Evolutionary conservation across 2,797 vertebrate genomes (phyloP), one percentile per base, ranked within the genome.

Genomic region (Myioborus miniatus): DNA sequence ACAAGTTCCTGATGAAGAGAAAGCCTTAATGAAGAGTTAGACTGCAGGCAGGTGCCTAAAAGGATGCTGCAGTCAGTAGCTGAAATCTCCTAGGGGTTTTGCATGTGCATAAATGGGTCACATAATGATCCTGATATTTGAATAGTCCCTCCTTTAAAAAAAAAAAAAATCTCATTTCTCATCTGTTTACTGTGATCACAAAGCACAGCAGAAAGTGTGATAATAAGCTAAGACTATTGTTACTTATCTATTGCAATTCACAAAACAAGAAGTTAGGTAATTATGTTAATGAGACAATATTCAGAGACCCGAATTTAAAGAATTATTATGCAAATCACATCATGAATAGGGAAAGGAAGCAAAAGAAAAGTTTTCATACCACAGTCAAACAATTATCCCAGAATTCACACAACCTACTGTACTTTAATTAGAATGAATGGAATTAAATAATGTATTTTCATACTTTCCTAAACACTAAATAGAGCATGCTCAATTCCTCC

Each of bases 271-370:
- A 94, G 94, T 94, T 82, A 88, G 56, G 44, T 89, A 95, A 93
- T 96, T 97, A 96, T 96, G 87, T 88, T 96, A 97, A 97, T 96
- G 59, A 89, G 72, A 83, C 85, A 88, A 93, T 93, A 90, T 46
- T 90, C 67, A 29, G 36, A 96, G 67, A 30, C 43, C 53, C 71
- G 74, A 92, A 90, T 92, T 69, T 92, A 71, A 88, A 74, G 52
- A 83, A 77, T 93, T 93, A 94, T 93, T 97, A 95, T 97, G 94
- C 85, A 95, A 96, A 97, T 96, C 46, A 34, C 44, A 59, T 36
- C 32, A 75, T 30, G 81, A 95, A 92, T 69, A 82, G 53, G 50
- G 58, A 91, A 78, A 56, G 30, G 23, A 67, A 85, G 79, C 47
- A 64, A 50, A 93, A 91, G 34, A 65, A 93, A 74, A 47, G 55